phyloP scores from a whole-genome alignment of 2,888 invertebrate genomes.

The Onchidella celtica region DNA sequence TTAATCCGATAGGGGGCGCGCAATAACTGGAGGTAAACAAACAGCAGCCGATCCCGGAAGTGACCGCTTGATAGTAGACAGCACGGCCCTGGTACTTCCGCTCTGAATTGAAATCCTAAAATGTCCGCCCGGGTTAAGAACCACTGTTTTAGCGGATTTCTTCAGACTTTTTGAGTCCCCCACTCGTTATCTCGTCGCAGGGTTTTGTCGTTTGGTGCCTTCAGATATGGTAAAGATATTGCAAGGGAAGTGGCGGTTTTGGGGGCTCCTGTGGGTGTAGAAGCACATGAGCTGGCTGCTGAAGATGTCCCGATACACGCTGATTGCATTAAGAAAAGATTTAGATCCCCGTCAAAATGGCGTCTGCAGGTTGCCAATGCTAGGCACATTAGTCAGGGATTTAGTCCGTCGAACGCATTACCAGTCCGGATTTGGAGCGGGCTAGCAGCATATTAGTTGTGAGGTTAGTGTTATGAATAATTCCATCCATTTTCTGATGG shows the following conservation, averaged over 20 bases:
- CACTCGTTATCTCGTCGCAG: constrained; percentile 39
- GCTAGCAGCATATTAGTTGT: constrained; percentile 39
- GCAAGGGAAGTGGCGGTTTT: constrained; percentile 26
- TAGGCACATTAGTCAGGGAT: constrained; percentile 47
- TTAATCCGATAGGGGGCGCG: no score
- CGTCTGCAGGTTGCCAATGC: constrained; percentile 49
- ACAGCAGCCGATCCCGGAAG: no score
- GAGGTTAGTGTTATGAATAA: constrained; percentile 45
- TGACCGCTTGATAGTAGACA: no score
- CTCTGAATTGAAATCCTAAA: no score
- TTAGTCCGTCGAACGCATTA: constrained; percentile 44
- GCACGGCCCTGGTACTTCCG: no score
- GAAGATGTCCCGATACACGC: constrained; percentile 41
- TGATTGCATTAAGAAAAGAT: constrained; percentile 46
- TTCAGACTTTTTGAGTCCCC: constrained; percentile 12
- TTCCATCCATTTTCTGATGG: constrained; percentile 38
- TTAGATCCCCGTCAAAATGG: constrained; percentile 40
- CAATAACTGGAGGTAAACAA: no score
- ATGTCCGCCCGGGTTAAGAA: no score
- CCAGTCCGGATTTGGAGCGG: constrained; percentile 6
- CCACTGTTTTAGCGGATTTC: constrained; percentile 33
- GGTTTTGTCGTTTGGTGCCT: constrained; percentile 32
- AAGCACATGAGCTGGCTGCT: constrained; percentile 37
- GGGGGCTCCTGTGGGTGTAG: constrained; percentile 30
- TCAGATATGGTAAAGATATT: constrained; percentile 44